Conservation (phyloP, 2,797 vertebrate species). For the Anguilla marmorata region DNA sequence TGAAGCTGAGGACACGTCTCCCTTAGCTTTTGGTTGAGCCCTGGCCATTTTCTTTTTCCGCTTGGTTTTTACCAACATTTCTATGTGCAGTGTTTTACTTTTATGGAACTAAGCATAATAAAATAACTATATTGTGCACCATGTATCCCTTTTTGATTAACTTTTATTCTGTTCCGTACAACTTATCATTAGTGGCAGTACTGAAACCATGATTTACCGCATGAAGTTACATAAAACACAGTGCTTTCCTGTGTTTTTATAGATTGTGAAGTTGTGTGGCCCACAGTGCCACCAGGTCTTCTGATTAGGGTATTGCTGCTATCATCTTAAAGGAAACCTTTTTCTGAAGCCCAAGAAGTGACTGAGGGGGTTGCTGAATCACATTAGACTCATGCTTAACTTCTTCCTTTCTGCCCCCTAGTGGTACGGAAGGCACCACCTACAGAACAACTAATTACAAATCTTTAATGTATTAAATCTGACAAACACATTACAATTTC, state of each 20-base stretch:
- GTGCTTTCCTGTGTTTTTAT: conserved; percentile 43
- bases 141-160: too few species aligned
- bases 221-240: neutral
- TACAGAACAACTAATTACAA: neutral
- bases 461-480: neutral
- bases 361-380: neutral
- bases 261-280: conserved; percentile 53
- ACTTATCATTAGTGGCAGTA: neutral
- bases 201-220: neutral
- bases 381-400: neutral
- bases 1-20: too few species aligned
- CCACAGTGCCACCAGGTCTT: conserved; percentile 74
- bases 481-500: neutral
- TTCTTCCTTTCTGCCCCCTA: conserved; percentile 3
- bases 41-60: neutral
- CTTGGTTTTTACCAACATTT: neutral
- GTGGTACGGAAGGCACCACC: neutral
- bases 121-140: neutral
- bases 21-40: neutral
- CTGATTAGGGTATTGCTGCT: conserved; percentile 57
- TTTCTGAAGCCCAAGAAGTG: neutral
- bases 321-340: conserved; percentile 29
- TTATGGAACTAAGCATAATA: neutral
- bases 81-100: neutral
- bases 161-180: neutral